Percentiles rank a stretch among this genome's conserved stretches.
phyloP scores from a whole-genome alignment of 2,797 vertebrate genomes.

The Gorsachius magnificus region DNA sequence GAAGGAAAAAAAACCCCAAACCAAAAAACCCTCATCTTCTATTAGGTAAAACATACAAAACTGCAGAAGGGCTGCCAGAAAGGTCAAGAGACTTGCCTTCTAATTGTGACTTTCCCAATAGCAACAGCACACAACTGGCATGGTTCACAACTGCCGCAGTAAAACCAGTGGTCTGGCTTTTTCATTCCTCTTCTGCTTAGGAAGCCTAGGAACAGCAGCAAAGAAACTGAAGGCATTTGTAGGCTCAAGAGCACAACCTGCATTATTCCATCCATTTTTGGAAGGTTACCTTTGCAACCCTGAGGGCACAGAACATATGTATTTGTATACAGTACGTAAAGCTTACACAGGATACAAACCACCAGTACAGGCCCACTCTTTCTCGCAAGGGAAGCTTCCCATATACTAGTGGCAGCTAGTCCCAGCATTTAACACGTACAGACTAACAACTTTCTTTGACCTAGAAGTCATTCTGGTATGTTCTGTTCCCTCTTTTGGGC shows the following conservation, averaged over 20 bases:
- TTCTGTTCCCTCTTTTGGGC: conserved; percentile 86
- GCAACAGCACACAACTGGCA: neutral
- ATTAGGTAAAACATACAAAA: neutral
- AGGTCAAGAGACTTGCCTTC: neutral
- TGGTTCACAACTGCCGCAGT: neutral
- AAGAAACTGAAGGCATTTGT: neutral
- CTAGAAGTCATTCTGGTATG: conserved; percentile 73
- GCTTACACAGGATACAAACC: conserved; percentile 20
- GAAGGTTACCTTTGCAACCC: conserved; percentile 5
- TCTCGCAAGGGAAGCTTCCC: neutral
- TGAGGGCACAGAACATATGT: neutral
- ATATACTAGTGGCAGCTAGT: neutral
- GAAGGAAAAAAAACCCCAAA: neutral
- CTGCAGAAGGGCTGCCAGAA: neutral
- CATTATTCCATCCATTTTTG: neutral
- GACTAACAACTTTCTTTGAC: neutral
- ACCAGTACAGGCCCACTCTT: neutral
- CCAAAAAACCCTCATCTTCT: neutral
- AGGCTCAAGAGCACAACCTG: neutral
- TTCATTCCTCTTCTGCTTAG: neutral
- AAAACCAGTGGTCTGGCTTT: neutral
- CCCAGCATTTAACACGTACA: neutral
- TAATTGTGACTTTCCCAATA: neutral
- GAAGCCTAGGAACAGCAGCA: neutral
- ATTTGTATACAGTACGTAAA: conserved; percentile 20